Evolutionary conservation across 2,888 invertebrate genomes (phyloP), one percentile per base, ranked within the genome.

Genomic region (Cinara cedri): DNA sequence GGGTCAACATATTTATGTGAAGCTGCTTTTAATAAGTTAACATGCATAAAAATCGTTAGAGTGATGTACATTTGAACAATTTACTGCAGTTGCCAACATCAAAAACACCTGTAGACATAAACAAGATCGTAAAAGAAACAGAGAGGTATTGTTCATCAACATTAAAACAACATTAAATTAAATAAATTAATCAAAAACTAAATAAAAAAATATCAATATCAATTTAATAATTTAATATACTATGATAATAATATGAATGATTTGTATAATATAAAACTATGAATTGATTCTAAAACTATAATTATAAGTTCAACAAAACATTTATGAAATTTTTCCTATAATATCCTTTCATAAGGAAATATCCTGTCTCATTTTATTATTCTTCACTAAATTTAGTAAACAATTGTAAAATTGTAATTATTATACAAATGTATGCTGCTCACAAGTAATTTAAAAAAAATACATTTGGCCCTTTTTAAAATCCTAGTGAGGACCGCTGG

Each of bases 291-390:
- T 62, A 16, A 34, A 34, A 62, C 16, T 62, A 62, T 34, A 62
- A 34, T 34, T 62, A 62, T 62, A 62, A 26, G 9, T 62, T 10
- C 60, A 60, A 60, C 11, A 55, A 55, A 55, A 60, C 26, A 21
- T 55, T 55, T 6, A 55, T 21, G 55, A 2, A 55, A 9, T 21
- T 55, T 55, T 55, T 55, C 13, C 26, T 26, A 60, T 26, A 60
- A 60, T 26, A 16, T 26, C 24, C 14, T 26, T 24, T 60, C 57
- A 24, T 16, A n/a, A n/a, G n/a, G n/a, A n/a, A n/a, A n/a, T n/a
- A n/a, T n/a, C n/a, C n/a, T n/a, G n/a, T n/a, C n/a, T n/a, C n/a
- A n/a, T n/a, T n/a, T n/a, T n/a, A n/a, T n/a, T n/a, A n/a, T n/a
- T n/a, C n/a, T n/a, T n/a, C n/a, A n/a, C n/a, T n/a, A n/a, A n/a